Evolutionary conservation across 2,888 invertebrate genomes (phyloP).

Genomic region (Graphium colonna): DNA sequence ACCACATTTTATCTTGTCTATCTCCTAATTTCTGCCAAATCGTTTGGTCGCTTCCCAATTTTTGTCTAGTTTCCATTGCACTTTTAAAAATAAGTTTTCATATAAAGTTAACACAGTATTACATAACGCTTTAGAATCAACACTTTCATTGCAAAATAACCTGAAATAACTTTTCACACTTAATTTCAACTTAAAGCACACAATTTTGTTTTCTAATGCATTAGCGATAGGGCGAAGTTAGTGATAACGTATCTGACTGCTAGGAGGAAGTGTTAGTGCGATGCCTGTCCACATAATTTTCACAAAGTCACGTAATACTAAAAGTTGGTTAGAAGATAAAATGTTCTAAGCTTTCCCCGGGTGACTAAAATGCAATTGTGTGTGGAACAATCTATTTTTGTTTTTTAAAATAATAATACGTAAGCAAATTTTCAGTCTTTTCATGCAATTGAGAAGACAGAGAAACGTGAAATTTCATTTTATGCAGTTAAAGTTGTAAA

Average conservation of each 20-base stretch:
- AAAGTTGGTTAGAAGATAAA: slow-evolving; percentile 17
- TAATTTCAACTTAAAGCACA: not conserved
- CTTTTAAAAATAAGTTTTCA: too few species aligned
- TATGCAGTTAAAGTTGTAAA: too few species aligned
- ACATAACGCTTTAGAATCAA: too few species aligned
- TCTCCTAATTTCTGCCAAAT: too few species aligned
- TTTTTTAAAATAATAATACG: too few species aligned
- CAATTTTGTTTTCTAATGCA: not conserved
- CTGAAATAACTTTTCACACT: not conserved
- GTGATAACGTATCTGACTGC: slow-evolving; percentile 7
- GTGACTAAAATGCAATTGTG: slow-evolving; percentile 2
- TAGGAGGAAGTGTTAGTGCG: slow-evolving; percentile 5
- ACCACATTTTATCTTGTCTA: too few species aligned
- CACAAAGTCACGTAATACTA: slow-evolving; percentile 11
- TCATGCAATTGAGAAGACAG: too few species aligned
- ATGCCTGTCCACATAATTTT: slow-evolving; percentile 15
- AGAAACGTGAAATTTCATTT: too few species aligned
- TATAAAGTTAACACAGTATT: too few species aligned
- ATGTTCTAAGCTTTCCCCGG: slow-evolving; percentile 15
- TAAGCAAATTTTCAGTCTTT: too few species aligned
- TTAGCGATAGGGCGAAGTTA: not conserved
- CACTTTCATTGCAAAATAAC: not conserved
- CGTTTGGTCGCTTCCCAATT: too few species aligned
- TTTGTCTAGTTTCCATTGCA: too few species aligned
- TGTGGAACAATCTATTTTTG: not conserved